Evolutionary conservation across 2,888 invertebrate genomes (phyloP).

Genomic region (Nemapogon koenigi): DNA sequence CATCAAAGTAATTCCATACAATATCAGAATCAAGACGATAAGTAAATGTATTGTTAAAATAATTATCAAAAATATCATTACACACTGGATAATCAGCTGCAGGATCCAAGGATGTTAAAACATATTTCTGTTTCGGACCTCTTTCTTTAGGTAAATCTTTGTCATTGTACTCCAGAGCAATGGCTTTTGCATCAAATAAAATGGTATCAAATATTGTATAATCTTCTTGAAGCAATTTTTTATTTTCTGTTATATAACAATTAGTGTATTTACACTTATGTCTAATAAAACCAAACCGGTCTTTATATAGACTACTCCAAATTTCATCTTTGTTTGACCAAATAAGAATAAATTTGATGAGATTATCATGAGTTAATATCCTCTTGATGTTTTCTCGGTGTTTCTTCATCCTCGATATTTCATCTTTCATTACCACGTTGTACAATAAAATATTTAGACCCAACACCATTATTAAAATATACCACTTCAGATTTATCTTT

Average conservation of each 20-base stretch:
- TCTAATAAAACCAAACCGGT: too few species aligned
- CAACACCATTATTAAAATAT: too few species aligned
- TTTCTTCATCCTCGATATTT: too few species aligned
- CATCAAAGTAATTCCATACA: neutral
- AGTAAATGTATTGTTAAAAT: slow-evolving; percentile 55
- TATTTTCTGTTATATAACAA: slow-evolving; percentile 42
- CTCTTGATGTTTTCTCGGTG: too few species aligned
- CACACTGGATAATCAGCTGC: slow-evolving; percentile 36
- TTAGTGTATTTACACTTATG: slow-evolving; percentile 41
- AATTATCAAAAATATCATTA: slow-evolving; percentile 31
- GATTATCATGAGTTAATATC: too few species aligned
- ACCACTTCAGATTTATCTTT: too few species aligned
- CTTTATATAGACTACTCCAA: too few species aligned
- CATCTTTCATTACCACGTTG: too few species aligned
- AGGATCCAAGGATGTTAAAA: slow-evolving; percentile 40
- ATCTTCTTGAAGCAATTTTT: slow-evolving; percentile 23
- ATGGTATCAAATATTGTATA: too few species aligned
- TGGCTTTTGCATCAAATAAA: slow-evolving; percentile 40
- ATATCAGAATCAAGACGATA: slow-evolving; percentile 32
- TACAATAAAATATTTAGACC: too few species aligned
- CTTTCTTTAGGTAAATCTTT: slow-evolving; percentile 24
- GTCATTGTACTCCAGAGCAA: slow-evolving; percentile 29
- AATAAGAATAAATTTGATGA: too few species aligned
- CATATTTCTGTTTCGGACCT: slow-evolving; percentile 33
- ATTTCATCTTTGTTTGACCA: too few species aligned